Evolutionary conservation across 1,140 invertebrate genomes (phyloP).

Genomic region (Chrysoperla carnea): DNA sequence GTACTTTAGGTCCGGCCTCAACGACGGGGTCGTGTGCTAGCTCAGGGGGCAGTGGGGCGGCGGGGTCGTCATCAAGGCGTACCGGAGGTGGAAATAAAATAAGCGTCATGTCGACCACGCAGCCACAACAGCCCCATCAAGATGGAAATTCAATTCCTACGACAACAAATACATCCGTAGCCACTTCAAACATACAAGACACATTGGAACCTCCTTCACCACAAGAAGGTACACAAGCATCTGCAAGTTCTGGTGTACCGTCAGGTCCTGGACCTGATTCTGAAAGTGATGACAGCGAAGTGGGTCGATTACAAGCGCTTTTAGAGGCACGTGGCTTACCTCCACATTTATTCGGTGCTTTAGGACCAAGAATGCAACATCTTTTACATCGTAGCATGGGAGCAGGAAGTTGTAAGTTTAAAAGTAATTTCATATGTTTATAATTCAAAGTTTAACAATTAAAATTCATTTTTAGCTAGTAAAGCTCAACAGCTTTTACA

Average conservation of each 20-base stretch:
- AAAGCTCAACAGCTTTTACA: slow-evolving; percentile 89
- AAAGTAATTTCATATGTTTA: background rate
- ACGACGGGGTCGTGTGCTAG: slow-evolving; percentile 63
- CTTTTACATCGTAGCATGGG: slow-evolving; percentile 86
- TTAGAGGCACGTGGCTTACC: slow-evolving; percentile 87
- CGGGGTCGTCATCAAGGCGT: slow-evolving; percentile 13
- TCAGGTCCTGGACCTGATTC: slow-evolving; percentile 21
- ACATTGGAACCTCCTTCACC: slow-evolving; percentile 20
- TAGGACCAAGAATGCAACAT: slow-evolving; percentile 95
- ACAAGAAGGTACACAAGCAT: slow-evolving; percentile 19
- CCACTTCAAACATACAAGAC: slow-evolving; percentile 8
- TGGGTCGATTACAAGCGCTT: slow-evolving; percentile 73
- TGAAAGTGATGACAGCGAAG: slow-evolving; percentile 71
- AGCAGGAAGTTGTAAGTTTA: slow-evolving; percentile 48
- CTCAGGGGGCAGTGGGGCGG: slow-evolving; percentile 24
- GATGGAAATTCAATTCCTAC: slow-evolving; percentile 8
- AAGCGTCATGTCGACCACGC: slow-evolving; percentile 13
- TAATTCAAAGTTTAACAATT: background rate
- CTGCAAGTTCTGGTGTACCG: slow-evolving; percentile 12
- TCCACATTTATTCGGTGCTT: slow-evolving; percentile 84
- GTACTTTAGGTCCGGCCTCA: slow-evolving; percentile 17
- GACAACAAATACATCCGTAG: slow-evolving; percentile 8
- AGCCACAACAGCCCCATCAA: slow-evolving; percentile 2
- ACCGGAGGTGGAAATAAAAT: slow-evolving; percentile 18
- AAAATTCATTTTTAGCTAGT: slow-evolving; percentile 37